Conservation (phyloP, 2,888 invertebrate species). For the Chaitophorus viminalis region DNA sequence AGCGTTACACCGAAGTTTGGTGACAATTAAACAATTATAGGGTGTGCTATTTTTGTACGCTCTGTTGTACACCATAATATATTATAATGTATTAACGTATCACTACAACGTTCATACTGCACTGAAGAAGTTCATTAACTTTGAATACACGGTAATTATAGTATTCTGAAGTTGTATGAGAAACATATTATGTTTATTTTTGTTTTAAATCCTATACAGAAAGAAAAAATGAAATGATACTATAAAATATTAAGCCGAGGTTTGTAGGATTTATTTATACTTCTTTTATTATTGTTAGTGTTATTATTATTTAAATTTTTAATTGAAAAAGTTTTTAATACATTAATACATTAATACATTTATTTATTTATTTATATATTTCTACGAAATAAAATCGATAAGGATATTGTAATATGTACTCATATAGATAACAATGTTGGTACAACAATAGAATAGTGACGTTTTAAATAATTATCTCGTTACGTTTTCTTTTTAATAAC, state of each 20-base stretch:
- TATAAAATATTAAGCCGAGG: constrained; percentile 10
- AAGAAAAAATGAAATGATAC: not conserved
- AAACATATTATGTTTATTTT: not conserved
- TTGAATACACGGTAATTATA: not conserved
- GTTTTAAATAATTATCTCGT: constrained; percentile 35
- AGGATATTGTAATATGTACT: not conserved
- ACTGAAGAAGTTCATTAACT: not conserved
- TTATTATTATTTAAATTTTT: constrained; percentile 43
- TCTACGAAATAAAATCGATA: constrained; percentile 12
- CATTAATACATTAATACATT: too few relatives aligned
- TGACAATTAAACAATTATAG: too few relatives aligned
- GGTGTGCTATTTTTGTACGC: too few relatives aligned
- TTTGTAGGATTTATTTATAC: not conserved
- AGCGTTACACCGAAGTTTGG: too few relatives aligned
- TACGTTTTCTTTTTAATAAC: constrained; percentile 13
- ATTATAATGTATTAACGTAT: too few relatives aligned
- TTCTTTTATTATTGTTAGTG: not conserved
- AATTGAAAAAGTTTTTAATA: constrained; percentile 54
- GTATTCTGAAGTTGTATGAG: not conserved
- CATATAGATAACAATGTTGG: not conserved
- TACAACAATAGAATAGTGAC: constrained; percentile 6
- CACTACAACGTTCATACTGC: not conserved
- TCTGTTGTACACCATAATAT: too few relatives aligned
- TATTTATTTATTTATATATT: constrained; percentile 1
- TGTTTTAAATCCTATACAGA: not conserved